Conservation (phyloP, 1,140 invertebrate genomes). For the Aphidius ervi region DNA sequence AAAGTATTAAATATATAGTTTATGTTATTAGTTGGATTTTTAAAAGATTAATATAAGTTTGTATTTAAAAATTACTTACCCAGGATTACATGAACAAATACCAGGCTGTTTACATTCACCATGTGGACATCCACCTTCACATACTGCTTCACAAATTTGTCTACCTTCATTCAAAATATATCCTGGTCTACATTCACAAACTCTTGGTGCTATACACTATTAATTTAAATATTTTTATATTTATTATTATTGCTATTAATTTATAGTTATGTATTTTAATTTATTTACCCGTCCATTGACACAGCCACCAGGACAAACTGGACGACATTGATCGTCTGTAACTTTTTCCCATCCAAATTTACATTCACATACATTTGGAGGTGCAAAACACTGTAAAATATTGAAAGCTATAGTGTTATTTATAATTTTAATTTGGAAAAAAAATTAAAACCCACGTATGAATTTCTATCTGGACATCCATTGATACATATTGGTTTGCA, state of each 20-base stretch:
- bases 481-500: constrained; percentile 42
- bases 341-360: constrained; percentile 42
- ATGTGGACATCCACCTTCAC: constrained; percentile 44
- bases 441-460: constrained; percentile 25
- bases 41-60: not conserved
- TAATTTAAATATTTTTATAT: too few relatives aligned
- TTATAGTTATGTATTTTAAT: too few relatives aligned
- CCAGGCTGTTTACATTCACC: constrained; percentile 42
- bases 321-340: constrained; percentile 35
- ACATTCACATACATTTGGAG: constrained; percentile 42
- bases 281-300: constrained; percentile 37
- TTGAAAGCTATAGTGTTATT: too few relatives aligned
- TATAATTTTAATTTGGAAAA: too few relatives aligned
- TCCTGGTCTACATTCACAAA: constrained; percentile 62
- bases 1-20: not conserved
- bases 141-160: constrained; percentile 37
- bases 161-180: constrained; percentile 46
- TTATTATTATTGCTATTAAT: too few relatives aligned
- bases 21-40: not conserved
- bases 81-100: constrained; percentile 40
- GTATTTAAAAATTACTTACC: constrained; percentile 29
- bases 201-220: constrained; percentile 48
- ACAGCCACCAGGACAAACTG: constrained; percentile 45
- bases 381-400: constrained; percentile 35
- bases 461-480: constrained; percentile 36